Percentiles rank a stretch among this genome's conserved stretches.
Evolutionary conservation across 2,113 vertebrate species (phyloP).

Genomic region (Misgurnus anguillicaudatus): DNA sequence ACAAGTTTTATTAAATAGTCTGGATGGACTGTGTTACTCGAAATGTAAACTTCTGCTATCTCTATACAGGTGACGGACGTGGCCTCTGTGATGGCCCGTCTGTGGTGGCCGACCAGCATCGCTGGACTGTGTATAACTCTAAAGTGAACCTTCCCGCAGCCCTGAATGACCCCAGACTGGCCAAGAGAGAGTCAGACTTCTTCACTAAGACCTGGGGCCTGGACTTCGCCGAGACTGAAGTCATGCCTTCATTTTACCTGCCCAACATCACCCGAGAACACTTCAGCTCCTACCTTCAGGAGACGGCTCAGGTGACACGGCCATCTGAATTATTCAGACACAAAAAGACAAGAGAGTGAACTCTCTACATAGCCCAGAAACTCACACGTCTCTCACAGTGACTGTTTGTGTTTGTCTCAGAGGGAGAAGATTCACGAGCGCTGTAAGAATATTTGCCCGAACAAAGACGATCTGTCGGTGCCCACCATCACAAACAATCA

Average conservation of each 20-base stretch:
- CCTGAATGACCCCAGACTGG: conserved; percentile 94
- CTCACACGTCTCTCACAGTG: not conserved
- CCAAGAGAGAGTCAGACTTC: conserved; percentile 98
- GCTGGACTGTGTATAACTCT: conserved; percentile 97
- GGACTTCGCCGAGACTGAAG: conserved; percentile 94
- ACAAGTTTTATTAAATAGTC: too few relatives aligned
- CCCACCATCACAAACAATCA: conserved; percentile 78
- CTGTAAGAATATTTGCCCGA: conserved; percentile 86
- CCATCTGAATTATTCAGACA: not conserved
- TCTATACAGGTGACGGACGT: conserved; percentile 74
- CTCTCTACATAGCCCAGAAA: conserved; percentile 59
- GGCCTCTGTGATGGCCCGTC: conserved; percentile 87
- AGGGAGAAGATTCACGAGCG: conserved; percentile 91
- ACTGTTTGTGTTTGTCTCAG: conserved; percentile 69
- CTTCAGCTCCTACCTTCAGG: conserved; percentile 88
- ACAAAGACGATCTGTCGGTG: conserved; percentile 84
- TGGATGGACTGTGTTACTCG: too few relatives aligned
- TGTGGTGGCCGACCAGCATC: conserved; percentile 90
- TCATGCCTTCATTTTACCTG: conserved; percentile 93
- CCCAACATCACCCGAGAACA: conserved; percentile 91
- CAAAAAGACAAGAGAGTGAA: not conserved
- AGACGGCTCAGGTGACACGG: conserved; percentile 83
- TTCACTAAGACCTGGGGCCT: conserved; percentile 99
- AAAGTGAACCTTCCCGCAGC: conserved; percentile 98
- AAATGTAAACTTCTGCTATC: not conserved